phyloP scores from a whole-genome alignment of 2,888 invertebrate species.

The Euphydryas editha region DNA sequence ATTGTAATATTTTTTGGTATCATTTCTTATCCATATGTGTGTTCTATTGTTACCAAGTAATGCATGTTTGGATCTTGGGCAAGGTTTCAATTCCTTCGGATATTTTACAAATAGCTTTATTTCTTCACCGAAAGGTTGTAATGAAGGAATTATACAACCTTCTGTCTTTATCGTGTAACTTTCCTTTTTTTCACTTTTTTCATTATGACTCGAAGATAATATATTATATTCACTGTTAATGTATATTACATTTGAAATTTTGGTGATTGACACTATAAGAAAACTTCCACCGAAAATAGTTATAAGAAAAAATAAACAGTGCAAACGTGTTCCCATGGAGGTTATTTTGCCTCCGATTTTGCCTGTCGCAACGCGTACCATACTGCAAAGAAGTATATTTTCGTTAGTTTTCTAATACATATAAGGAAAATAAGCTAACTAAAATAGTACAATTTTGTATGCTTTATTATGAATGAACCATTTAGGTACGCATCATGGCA shows the following conservation, averaged over 20 bases:
- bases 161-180: constrained; percentile 77
- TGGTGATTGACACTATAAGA: constrained; percentile 47
- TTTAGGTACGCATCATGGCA: constrained; percentile 13
- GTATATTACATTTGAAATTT: constrained; percentile 38
- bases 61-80: constrained; percentile 64
- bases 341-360: constrained; percentile 30
- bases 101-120: constrained; percentile 72
- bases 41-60: constrained; percentile 82
- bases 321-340: constrained; percentile 44
- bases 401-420: constrained; percentile 24
- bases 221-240: constrained; percentile 30
- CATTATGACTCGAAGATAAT: constrained; percentile 18
- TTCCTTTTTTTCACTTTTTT: constrained; percentile 26
- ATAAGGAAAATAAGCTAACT: constrained; percentile 7
- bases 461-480: constrained; percentile 19
- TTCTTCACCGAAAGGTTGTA: constrained; percentile 80
- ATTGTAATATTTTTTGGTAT: constrained; percentile 72
- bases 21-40: constrained; percentile 75
- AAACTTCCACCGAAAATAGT: constrained; percentile 50
- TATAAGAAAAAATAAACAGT: constrained; percentile 51
- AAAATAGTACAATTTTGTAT: constrained; percentile 13
- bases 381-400: constrained; percentile 47
- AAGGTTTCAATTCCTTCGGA: constrained; percentile 72
- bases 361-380: constrained; percentile 37
- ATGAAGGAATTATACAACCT: constrained; percentile 85